A percentile compares a stretch with the other conserved stretches of the same genome.
Evolutionary conservation across 2,888 invertebrate species (phyloP).

Genomic region (Rhagophthalmus giganteus): DNA sequence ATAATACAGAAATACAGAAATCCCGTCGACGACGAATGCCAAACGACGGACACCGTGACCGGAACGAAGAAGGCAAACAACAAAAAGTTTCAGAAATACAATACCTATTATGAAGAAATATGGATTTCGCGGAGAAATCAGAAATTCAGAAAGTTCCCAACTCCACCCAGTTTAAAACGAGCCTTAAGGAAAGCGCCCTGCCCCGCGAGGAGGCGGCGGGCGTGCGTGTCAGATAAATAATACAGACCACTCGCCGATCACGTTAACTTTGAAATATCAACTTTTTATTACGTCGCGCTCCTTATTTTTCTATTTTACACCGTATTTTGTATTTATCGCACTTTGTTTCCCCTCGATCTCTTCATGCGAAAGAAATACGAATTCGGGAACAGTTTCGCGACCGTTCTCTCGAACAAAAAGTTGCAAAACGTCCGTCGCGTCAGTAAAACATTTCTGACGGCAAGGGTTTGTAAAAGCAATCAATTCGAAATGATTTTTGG

Average conservation of each 20-base stretch:
- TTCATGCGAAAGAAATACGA: too few species aligned
- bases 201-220: constrained; percentile 35
- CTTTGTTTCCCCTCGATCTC: too few species aligned
- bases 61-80: constrained; percentile 21
- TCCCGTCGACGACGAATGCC: neutral
- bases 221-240: constrained; percentile 39
- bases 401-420: too few species aligned
- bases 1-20: neutral
- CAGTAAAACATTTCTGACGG: too few species aligned
- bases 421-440: too few species aligned
- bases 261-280: constrained; percentile 23
- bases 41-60: constrained; percentile 6
- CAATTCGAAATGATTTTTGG: too few species aligned
- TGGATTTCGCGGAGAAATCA: constrained; percentile 33
- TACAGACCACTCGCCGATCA: constrained; percentile 32
- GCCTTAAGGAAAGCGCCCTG: constrained; percentile 27
- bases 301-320: constrained; percentile 3
- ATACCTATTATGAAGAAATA: constrained; percentile 36
- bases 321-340: too few species aligned
- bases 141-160: constrained; percentile 32
- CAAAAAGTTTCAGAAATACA: constrained; percentile 23
- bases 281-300: neutral
- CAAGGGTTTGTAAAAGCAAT: too few species aligned
- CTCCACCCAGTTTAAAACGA: constrained; percentile 36
- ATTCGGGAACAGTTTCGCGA: too few species aligned